Percentiles rank a stretch among this genome's conserved stretches.
These are phyloP conservation scores for Stenolophus ochropezus DNA, from an alignment of 2,888 invertebrate genomes.

Conservation along the genomic window DNA sequence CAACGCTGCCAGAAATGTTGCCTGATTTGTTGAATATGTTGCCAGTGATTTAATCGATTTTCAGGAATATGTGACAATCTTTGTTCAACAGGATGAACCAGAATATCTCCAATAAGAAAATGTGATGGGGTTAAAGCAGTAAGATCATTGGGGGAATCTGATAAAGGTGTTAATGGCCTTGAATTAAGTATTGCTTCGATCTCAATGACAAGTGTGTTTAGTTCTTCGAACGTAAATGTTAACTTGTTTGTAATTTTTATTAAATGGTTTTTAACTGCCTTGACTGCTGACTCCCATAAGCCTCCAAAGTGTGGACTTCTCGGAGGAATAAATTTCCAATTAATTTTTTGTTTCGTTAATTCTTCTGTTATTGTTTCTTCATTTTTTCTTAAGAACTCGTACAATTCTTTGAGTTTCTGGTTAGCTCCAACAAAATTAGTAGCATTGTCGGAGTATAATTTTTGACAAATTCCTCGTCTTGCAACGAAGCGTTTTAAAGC, in stretches of 20 bases:
- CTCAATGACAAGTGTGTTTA: neutral
- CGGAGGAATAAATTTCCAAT: neutral
- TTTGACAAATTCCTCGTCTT: neutral
- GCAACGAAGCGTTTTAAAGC: neutral
- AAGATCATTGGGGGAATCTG: neutral
- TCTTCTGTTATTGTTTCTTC: neutral
- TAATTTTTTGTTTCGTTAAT: neutral
- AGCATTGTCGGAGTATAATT: neutral
- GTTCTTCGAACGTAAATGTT: neutral
- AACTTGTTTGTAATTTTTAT: neutral
- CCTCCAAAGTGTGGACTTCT: neutral
- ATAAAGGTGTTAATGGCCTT: neutral
- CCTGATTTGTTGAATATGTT: slow-evolving; percentile 27
- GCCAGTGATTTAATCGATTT: neutral
- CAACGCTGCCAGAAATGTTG: slow-evolving; percentile 44
- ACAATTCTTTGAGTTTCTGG: neutral
- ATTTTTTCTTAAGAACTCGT: neutral
- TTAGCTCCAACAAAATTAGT: neutral
- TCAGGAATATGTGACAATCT: neutral
- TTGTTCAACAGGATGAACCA: neutral
- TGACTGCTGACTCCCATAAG: neutral
- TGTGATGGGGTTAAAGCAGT: neutral
- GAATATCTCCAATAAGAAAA: neutral
- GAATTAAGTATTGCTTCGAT: neutral
- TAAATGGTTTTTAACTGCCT: neutral